phyloP scores from a whole-genome alignment of 1,140 invertebrate species.

The Drosophila kurseongensis region DNA sequence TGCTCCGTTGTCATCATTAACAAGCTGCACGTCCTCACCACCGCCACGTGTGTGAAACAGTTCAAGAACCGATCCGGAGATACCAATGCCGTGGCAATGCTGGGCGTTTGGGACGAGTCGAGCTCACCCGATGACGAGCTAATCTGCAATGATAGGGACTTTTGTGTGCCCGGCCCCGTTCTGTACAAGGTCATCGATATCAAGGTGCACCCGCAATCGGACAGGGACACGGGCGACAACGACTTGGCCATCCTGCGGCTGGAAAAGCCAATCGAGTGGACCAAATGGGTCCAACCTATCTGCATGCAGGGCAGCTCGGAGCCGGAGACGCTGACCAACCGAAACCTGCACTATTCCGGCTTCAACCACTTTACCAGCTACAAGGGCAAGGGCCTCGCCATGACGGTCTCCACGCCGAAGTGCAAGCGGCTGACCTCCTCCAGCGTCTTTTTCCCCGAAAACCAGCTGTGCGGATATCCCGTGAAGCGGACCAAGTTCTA shows the following conservation, averaged over 20 bases:
- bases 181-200: constrained; percentile 34
- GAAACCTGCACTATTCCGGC: constrained; percentile 54
- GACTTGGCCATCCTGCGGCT: constrained; percentile 57
- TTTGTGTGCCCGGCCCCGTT: constrained; percentile 54
- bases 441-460: constrained; percentile 32
- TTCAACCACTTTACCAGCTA: constrained; percentile 9
- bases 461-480: constrained; percentile 59
- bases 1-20: constrained; percentile 58
- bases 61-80: constrained; percentile 18
- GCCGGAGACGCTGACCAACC: constrained; percentile 44
- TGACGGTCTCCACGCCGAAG: constrained; percentile 36
- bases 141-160: constrained; percentile 53
- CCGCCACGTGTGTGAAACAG: constrained; percentile 46
- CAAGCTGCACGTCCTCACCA: constrained; percentile 46
- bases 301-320: constrained; percentile 39
- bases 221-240: constrained; percentile 53
- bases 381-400: constrained; percentile 46
- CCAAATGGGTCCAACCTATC: constrained; percentile 46
- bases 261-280: constrained; percentile 28
- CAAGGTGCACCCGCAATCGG: constrained; percentile 47
- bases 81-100: constrained; percentile 21
- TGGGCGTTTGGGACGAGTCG: constrained; percentile 51
- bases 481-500: constrained; percentile 38
- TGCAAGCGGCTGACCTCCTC: constrained; percentile 34
- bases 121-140: constrained; percentile 19